A percentile compares a stretch with the other conserved stretches of the same genome.
These are phyloP conservation scores for Molossus alvarezi DNA, from an alignment of 2,797 vertebrate species.

Conservation along the genomic window DNA sequence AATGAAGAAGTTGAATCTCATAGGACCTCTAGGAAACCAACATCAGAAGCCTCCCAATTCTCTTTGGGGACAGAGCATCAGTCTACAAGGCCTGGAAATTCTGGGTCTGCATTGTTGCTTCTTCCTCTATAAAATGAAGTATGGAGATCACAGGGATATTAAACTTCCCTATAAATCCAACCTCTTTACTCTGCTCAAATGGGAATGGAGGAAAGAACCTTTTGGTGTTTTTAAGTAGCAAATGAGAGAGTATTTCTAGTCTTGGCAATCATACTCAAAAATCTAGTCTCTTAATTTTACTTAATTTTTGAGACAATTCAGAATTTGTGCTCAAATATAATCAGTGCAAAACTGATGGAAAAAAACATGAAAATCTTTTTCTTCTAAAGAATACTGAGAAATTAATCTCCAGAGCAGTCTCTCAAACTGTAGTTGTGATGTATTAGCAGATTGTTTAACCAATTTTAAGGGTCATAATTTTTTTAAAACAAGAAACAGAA, in stretches of 20 bases:
- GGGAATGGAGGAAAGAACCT: not conserved
- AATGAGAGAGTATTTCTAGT: not conserved
- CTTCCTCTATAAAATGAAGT: not conserved
- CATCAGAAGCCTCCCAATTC: constrained; percentile 34
- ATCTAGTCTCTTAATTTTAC: constrained; percentile 27
- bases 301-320: constrained; percentile 46
- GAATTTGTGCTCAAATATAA: constrained; percentile 52
- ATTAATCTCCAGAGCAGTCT: not conserved
- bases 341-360: not conserved
- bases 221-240: not conserved
- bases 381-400: constrained; percentile 10
- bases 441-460: not conserved
- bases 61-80: not conserved
- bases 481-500: constrained; percentile 22
- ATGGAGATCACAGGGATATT: not conserved
- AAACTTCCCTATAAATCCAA: not conserved
- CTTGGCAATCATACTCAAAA: constrained; percentile 4
- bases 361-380: constrained; percentile 28
- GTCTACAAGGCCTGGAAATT: not conserved
- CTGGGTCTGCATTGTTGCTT: not conserved
- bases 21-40: not conserved
- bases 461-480: constrained; percentile 32
- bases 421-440: constrained; percentile 31
- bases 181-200: constrained; percentile 28
- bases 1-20: not conserved